Conservation (phyloP, 2,113 vertebrate genomes). For the Bothrops jararaca region DNA sequence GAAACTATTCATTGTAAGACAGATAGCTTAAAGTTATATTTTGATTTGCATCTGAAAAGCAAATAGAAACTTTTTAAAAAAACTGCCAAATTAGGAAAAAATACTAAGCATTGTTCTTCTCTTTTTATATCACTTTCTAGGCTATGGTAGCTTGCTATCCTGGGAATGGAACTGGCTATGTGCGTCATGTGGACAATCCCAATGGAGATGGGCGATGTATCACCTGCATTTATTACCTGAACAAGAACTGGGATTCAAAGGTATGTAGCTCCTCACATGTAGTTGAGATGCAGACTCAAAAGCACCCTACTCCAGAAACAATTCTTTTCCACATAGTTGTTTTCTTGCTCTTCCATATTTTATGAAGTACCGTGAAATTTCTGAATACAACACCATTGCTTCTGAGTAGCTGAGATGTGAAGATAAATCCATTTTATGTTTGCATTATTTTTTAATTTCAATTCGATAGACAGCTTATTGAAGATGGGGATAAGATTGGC, state of each 20-base stretch:
- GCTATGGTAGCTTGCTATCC: constrained; percentile 91
- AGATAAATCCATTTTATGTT: constrained; percentile 13
- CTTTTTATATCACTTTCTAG: constrained; percentile 61
- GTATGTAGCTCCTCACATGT: constrained; percentile 58
- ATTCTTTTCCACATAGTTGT: background rate
- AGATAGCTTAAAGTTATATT: background rate
- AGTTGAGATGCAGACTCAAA: constrained; percentile 8
- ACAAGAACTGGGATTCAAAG: constrained; percentile 90
- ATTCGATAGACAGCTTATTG: background rate
- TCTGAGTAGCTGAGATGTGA: constrained; percentile 17
- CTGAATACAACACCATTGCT: background rate
- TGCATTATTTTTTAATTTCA: background rate
- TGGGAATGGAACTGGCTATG: constrained; percentile 86
- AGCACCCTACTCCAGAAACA: constrained; percentile 1
- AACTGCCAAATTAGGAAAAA: background rate
- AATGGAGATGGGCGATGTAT: constrained; percentile 86
- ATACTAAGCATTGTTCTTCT: constrained; percentile 2
- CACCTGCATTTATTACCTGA: constrained; percentile 91
- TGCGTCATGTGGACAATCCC: constrained; percentile 89
- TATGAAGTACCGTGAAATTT: constrained; percentile 5
- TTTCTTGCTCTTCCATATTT: constrained; percentile 18
- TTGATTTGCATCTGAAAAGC: background rate
- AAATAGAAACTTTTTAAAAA: background rate
- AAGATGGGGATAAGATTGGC: constrained; percentile 4
- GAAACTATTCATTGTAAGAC: constrained; percentile 1